phyloP scores from a whole-genome alignment of 2,888 invertebrate species.

The Dione vanillae region DNA sequence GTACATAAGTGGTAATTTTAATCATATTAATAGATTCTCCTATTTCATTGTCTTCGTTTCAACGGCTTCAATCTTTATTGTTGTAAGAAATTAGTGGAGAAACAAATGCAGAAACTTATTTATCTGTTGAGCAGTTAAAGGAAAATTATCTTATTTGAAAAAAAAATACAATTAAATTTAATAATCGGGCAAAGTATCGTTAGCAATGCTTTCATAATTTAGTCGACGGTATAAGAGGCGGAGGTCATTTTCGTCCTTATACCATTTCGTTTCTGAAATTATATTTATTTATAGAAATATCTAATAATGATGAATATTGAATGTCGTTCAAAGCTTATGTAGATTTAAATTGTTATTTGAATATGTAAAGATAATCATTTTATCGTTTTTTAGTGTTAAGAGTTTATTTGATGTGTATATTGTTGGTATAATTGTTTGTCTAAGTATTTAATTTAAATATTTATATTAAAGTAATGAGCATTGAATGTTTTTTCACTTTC shows the following conservation, averaged over 20 bases:
- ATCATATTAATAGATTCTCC: neutral
- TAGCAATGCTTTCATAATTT: too few species aligned
- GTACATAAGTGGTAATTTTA: constrained; percentile 14
- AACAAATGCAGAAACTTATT: too few species aligned
- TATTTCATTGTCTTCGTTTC: constrained; percentile 13
- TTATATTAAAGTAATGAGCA: constrained; percentile 34
- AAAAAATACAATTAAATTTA: too few species aligned
- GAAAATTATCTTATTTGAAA: too few species aligned
- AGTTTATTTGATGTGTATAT: constrained; percentile 40
- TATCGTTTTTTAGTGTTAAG: constrained; percentile 35
- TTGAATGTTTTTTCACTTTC: constrained; percentile 17
- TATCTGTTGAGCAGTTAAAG: too few species aligned
- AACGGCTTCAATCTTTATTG: constrained; percentile 10
- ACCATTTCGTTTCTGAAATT: too few species aligned
- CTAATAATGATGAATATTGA: constrained; percentile 10
- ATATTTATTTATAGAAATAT: constrained; percentile 18
- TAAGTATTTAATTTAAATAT: constrained; percentile 34
- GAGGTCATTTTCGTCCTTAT: too few species aligned
- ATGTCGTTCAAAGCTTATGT: constrained; percentile 31
- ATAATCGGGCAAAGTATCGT: too few species aligned
- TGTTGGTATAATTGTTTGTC: constrained; percentile 34
- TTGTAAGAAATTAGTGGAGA: too few species aligned
- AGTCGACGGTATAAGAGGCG: too few species aligned
- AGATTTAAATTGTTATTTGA: constrained; percentile 31
- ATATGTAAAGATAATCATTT: constrained; percentile 26